phyloP scores from a whole-genome alignment of 2,797 vertebrate genomes.

The Astyanax mexicanus region DNA sequence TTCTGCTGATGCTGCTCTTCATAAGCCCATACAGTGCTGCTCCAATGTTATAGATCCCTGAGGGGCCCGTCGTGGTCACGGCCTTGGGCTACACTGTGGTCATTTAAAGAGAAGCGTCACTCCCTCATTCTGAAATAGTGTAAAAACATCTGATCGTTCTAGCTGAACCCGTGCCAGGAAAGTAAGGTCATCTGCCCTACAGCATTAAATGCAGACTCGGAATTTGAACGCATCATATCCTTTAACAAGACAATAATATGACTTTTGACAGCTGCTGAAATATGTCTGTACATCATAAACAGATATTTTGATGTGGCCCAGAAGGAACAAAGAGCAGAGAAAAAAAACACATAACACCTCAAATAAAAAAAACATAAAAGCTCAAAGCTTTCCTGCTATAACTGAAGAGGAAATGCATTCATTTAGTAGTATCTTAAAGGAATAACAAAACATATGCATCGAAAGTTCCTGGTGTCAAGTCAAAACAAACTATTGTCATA shows the following conservation, averaged over 20 bases:
- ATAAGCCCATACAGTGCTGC: background rate
- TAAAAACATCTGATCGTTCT: background rate
- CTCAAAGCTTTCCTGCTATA: slow-evolving; percentile 8
- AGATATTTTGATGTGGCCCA: background rate
- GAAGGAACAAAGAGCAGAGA: background rate
- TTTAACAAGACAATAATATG: slow-evolving; percentile 9
- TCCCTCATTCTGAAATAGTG: background rate
- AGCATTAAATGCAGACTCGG: slow-evolving; percentile 2
- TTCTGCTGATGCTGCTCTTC: background rate
- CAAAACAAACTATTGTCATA: no score
- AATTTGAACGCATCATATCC: slow-evolving; percentile 10
- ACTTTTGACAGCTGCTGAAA: slow-evolving; percentile 4
- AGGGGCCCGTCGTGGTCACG: background rate
- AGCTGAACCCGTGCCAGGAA: slow-evolving; percentile 19
- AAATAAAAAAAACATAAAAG: background rate
- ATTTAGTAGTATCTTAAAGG: slow-evolving; percentile 14
- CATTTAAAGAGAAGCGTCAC: background rate
- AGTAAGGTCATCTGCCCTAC: slow-evolving; percentile 35
- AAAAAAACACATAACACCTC: background rate
- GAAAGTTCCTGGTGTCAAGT: no score
- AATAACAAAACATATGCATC: background rate
- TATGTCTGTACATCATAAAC: background rate
- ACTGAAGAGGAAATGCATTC: slow-evolving; percentile 1
- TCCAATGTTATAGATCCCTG: slow-evolving; percentile 1
- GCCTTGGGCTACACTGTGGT: background rate